These are phyloP conservation scores for Erpetoichthys calabaricus DNA, from an alignment of 2,797 vertebrate species.

Conservation along the genomic window DNA sequence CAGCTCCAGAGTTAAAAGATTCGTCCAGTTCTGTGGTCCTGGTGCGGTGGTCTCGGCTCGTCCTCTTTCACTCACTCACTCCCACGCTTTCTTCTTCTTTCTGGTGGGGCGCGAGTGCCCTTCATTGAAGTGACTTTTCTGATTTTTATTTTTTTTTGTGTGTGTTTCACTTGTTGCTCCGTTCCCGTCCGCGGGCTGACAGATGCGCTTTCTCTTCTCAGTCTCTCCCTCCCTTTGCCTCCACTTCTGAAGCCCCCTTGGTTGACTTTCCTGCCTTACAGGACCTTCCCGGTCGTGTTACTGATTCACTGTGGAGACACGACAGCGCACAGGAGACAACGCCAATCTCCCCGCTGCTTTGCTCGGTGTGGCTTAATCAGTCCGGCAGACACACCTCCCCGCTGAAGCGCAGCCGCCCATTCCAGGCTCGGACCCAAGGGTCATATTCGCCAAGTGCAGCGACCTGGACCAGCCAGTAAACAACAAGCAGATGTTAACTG, in stretches of 20 bases:
- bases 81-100: conserved; percentile 10
- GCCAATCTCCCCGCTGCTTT: conserved; percentile 7
- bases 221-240: conserved; percentile 26
- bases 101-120: too few relatives aligned
- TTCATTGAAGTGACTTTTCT: not conserved
- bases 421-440: too few relatives aligned
- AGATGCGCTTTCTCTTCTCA: conserved; percentile 10
- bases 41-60: conserved; percentile 13
- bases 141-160: conserved; percentile 7
- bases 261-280: conserved; percentile 54
- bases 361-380: too few relatives aligned
- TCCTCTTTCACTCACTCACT: conserved; percentile 43
- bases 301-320: conserved; percentile 16
- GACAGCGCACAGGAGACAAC: not conserved
- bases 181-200: not conserved
- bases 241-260: conserved; percentile 32
- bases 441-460: too few relatives aligned
- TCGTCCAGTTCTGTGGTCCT: conserved; percentile 24
- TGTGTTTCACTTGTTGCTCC: conserved; percentile 4
- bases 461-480: too few relatives aligned
- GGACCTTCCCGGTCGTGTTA: conserved; percentile 53
- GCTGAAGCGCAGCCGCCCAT: too few relatives aligned
- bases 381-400: too few relatives aligned
- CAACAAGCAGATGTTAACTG: not conserved
- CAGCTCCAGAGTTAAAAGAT: conserved; percentile 62